These are phyloP conservation scores for Catagonus wagneri DNA, from an alignment of 2,113 vertebrate species.

Conservation along the genomic window DNA sequence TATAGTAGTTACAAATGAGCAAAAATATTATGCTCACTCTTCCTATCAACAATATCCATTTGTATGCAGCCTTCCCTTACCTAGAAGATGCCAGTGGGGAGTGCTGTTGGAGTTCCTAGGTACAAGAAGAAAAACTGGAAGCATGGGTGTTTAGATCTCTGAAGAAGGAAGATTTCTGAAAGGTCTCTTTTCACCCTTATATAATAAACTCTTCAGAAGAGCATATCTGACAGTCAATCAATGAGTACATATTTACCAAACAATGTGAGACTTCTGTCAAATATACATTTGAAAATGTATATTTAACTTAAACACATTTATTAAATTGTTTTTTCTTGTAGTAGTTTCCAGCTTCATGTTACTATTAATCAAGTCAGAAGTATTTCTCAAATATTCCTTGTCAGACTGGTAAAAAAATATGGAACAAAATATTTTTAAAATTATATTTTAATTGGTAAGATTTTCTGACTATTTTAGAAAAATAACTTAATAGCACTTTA, in stretches of 20 bases:
- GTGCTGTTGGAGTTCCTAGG: not conserved
- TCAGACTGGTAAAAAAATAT: not conserved
- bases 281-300: not conserved
- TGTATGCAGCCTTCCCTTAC: not conserved
- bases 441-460: not conserved
- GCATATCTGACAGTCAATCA: not conserved
- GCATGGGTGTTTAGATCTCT: accelerated
- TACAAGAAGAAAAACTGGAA: not conserved
- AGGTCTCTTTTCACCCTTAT: not conserved
- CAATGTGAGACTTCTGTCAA: not conserved
- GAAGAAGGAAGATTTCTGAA: not conserved
- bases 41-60: accelerated
- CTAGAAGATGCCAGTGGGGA: not conserved
- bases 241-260: not conserved
- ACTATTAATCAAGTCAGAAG: not conserved
- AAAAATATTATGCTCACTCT: not conserved
- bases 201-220: not conserved
- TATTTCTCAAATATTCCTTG: not conserved
- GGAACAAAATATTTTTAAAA: not conserved
- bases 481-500: not conserved
- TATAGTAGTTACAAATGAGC: not conserved
- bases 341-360: not conserved
- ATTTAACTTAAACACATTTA: not conserved
- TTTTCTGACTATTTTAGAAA: not conserved
- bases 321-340: not conserved